Evolutionary conservation across 2,797 vertebrate genomes (phyloP).

Genomic region (Crocodylus rhombifer): DNA sequence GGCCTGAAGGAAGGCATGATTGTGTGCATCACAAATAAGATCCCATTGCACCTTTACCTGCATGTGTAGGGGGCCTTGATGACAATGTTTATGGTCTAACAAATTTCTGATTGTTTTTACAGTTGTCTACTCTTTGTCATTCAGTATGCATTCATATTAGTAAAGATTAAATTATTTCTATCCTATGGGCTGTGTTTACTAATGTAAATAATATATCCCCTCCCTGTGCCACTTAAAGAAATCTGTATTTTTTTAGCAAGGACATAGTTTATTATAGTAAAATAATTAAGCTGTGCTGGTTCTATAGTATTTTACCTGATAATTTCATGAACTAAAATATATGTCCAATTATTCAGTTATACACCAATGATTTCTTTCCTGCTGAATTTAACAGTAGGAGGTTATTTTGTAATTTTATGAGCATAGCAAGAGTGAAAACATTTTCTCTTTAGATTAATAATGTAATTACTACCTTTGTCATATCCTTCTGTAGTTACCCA

Average conservation of each 20-base stretch:
- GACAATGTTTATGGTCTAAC: too few species aligned
- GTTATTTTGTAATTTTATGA: constrained; percentile 23
- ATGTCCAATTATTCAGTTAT: constrained; percentile 3
- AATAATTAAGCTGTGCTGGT: background rate
- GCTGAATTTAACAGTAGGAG: constrained; percentile 3
- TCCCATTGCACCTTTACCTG: too few species aligned
- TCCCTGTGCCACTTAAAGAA: background rate
- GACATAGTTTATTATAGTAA: background rate
- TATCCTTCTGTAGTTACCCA: background rate
- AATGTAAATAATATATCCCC: background rate
- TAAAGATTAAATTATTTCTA: background rate
- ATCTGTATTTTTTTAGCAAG: background rate
- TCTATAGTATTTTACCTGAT: background rate
- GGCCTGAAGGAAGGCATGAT: too few species aligned
- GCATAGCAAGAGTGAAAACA: background rate
- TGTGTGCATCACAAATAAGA: too few species aligned
- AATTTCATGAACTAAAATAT: background rate
- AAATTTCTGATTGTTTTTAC: background rate
- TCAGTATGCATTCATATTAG: background rate
- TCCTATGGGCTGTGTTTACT: background rate
- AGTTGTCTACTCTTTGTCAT: background rate
- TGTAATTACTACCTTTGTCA: background rate
- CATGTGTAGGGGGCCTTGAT: too few species aligned
- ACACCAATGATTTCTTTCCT: background rate
- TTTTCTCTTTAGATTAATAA: background rate